Base-by-base conservation (phyloP, 2,113 vertebrate species). In the Aix galericulata region DNA sequence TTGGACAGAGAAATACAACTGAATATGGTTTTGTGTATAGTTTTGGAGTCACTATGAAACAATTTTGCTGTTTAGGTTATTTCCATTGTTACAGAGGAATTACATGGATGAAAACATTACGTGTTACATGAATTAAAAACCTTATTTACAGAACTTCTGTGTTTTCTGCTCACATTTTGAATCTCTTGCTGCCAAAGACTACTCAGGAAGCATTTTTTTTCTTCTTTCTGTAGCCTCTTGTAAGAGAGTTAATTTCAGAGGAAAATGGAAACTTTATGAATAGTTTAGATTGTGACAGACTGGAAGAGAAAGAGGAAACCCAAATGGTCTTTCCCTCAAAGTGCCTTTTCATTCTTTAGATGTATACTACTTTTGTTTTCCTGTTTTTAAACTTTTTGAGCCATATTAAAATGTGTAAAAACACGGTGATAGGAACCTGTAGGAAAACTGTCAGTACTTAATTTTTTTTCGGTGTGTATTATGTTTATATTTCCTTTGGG, bases 401-500 rank as follows among this genome's bases (percentile, higher is more conserved):
- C 42, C 11, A 17, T 83, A 55, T 46, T 95, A 93, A 83, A 78
- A 90, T 14, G 25, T 88, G 63, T 87, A 68, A 91, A 96, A 97
- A 90, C 92, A 82, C 56, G 90, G 40, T 96, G 91, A 94, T 94
- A 94, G 77, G 93, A 96, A 82, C 86, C 74, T 91, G 62, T 92
- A 96, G 86, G 69, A 94, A 95, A 97, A 89, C 72, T 93, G 82
- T 93, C 71, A 88, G 76, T 86, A 72, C 75, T 78, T 89, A 71
- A 68, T 68, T 93, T 94, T 85, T 90, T 63, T 84, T 92, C 89
- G 69, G 6, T 85, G 81, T 71, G 83, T 96, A 95, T 95, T 83
- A 31, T 93, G 91, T 95, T 97, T 96, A 82, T 97, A 17, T 97
- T 97, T 96, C 95, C 89, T 94, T 81, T 89, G 92, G 91, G 87